Conservation (phyloP, 92 coral and sea anemone genomes). For the Zoanthus sansibaricus region DNA sequence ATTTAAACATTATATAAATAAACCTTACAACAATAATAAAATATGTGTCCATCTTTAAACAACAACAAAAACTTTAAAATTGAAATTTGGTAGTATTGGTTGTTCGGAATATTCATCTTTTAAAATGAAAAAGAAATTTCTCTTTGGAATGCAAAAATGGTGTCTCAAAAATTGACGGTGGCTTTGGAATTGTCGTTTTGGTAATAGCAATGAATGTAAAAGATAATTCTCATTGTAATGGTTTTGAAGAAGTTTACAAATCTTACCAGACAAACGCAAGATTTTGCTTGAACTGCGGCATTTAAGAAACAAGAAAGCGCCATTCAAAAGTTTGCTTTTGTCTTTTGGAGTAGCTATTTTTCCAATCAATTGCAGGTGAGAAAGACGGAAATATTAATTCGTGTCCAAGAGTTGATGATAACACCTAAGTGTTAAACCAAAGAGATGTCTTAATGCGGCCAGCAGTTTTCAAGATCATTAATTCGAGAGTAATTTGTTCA, state of each 20-base stretch:
- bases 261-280: background rate
- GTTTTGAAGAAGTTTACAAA: background rate
- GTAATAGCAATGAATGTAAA: no score
- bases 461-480: conserved; percentile 27
- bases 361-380: background rate
- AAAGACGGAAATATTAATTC: background rate
- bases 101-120: background rate
- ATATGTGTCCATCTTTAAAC: background rate
- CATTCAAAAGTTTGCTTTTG: conserved; percentile 3
- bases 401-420: background rate
- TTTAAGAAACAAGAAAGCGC: background rate
- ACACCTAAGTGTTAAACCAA: conserved; percentile 4
- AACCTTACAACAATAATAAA: no score
- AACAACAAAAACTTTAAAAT: background rate
- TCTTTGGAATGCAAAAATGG: background rate
- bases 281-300: background rate
- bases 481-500: conserved; percentile 11
- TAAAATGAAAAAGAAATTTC: background rate
- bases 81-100: background rate
- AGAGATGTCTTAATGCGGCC: background rate
- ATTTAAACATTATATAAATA: no score
- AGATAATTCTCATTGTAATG: background rate
- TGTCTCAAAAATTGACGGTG: background rate
- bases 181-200: no score
- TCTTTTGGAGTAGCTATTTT: background rate